A percentile compares a stretch with the other conserved stretches of the same genome.
Evolutionary conservation across 1,140 invertebrate species (phyloP).

Genomic region (Ceratitis capitata): DNA sequence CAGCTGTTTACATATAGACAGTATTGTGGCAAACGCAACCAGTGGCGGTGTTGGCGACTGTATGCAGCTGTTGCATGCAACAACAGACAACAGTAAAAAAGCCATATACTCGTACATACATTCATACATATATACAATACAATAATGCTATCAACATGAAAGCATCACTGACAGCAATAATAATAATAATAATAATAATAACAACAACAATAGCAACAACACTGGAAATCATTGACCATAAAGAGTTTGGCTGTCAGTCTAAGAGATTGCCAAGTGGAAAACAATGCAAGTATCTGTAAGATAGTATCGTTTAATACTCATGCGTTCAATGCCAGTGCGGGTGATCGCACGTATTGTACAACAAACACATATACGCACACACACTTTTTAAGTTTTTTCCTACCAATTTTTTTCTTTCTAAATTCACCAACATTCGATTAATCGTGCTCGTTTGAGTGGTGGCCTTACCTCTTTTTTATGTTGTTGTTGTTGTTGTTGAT

Average conservation of each 20-base stretch:
- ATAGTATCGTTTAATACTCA: neutral
- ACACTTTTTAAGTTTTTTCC: neutral
- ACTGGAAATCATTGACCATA: conserved; percentile 30
- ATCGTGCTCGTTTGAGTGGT: neutral
- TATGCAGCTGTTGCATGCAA: conserved; percentile 31
- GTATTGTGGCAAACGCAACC: neutral
- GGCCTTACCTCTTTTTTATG: neutral
- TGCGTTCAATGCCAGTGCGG: conserved; percentile 15
- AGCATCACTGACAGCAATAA: conserved; percentile 3
- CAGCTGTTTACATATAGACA: neutral
- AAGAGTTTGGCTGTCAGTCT: conserved; percentile 1
- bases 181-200: neutral
- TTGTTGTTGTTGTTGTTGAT: neutral
- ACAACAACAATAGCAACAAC: neutral
- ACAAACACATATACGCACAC: neutral
- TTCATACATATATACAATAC: neutral
- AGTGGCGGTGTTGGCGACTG: neutral
- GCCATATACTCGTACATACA: no score
- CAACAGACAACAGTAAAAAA: neutral
- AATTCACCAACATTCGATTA: conserved; percentile 21
- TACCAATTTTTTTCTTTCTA: neutral
- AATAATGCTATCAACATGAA: conserved; percentile 29
- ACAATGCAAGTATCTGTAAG: conserved; percentile 9
- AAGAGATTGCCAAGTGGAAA: conserved; percentile 30
- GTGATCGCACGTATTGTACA: neutral